Conservation (phyloP, 2,888 invertebrate genomes). For the Mesorhabditis belari region DNA sequence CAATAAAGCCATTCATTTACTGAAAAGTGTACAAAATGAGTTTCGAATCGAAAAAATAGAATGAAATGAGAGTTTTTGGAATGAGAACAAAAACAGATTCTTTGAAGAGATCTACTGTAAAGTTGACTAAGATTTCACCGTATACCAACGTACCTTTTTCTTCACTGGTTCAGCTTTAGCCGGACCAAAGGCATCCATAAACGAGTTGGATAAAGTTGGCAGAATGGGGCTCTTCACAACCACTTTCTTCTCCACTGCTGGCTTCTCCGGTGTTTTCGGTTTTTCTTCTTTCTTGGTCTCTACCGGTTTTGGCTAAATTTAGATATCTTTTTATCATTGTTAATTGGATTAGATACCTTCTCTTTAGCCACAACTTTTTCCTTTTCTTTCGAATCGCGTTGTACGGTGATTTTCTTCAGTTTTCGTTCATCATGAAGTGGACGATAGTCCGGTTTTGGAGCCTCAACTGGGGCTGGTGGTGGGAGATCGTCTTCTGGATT, state of each 20-base stretch:
- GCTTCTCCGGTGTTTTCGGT: background rate
- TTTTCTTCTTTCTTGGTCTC: too few species aligned
- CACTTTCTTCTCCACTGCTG: background rate
- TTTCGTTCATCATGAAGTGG: background rate
- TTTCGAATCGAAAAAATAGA: too few species aligned
- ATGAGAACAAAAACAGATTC: too few species aligned
- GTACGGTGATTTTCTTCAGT: too few species aligned
- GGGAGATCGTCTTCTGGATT: background rate
- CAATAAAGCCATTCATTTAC: too few species aligned
- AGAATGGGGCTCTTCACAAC: too few species aligned
- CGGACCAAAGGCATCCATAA: background rate
- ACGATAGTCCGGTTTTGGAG: background rate
- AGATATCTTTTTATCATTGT: too few species aligned
- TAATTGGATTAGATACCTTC: background rate
- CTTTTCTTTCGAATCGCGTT: background rate
- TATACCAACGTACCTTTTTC: background rate
- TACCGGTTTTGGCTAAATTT: too few species aligned
- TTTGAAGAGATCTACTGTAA: too few species aligned
- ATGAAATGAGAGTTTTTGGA: too few species aligned
- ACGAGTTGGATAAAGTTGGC: background rate
- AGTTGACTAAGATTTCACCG: background rate
- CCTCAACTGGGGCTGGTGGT: background rate
- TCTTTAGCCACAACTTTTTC: background rate
- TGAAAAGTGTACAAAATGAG: too few species aligned
- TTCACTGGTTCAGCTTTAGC: background rate